Conservation (phyloP, 2,888 invertebrate species). For the Tolmerus cingulatus region DNA sequence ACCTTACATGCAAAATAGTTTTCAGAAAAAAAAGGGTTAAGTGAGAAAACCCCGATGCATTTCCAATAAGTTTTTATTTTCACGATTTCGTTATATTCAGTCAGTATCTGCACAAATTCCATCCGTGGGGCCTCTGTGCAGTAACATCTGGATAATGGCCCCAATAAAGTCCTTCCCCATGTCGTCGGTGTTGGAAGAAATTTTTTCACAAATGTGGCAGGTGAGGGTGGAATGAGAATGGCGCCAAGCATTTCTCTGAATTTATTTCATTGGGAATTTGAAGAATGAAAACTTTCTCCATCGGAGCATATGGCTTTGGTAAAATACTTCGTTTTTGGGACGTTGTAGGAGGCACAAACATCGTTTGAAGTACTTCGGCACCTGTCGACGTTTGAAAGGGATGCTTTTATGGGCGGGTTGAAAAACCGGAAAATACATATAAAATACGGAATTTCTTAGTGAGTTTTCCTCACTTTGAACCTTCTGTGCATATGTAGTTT, state of each 20-base stretch:
- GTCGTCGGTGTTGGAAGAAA: background rate
- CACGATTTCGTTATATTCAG: background rate
- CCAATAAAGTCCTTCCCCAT: background rate
- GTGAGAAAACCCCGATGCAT: background rate
- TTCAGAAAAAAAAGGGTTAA: background rate
- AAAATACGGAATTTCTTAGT: background rate
- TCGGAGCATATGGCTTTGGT: background rate
- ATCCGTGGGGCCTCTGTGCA: background rate
- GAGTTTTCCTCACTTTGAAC: background rate
- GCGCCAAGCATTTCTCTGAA: background rate
- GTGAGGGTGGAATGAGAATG: background rate
- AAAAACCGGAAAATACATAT: background rate
- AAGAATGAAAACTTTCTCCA: background rate
- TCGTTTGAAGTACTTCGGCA: background rate
- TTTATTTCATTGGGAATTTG: background rate
- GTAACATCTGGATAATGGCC: background rate
- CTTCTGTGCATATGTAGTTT: background rate
- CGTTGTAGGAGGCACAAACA: background rate
- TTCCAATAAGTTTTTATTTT: constrained; percentile 15
- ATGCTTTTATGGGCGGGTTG: background rate
- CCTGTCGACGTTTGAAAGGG: background rate
- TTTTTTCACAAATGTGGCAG: background rate
- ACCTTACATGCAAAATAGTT: background rate
- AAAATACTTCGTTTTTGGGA: background rate
- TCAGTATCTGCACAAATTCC: background rate